Evolutionary conservation across 2,113 vertebrate genomes (phyloP), one percentile per base, ranked within the genome.

Genomic region (Fregata magnificens): DNA sequence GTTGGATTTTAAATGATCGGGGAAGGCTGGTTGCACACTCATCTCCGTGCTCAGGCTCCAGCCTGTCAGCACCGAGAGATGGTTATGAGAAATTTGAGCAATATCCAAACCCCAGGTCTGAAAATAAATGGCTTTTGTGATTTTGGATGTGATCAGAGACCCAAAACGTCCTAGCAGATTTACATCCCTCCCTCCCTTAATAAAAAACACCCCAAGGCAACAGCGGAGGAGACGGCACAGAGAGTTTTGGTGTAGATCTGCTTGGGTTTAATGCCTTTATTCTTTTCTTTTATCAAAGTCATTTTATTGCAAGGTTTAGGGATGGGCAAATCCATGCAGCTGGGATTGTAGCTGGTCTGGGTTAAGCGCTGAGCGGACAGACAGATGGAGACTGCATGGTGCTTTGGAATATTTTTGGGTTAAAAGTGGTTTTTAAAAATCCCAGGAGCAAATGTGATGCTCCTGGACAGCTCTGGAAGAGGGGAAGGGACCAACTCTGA

Each of bases 361-460:
- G 32, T 50, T 53, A 45, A 40, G 44, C 4, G 10, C 62, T 44
- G 74, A 62, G 58, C 3, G 4, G 76, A 20, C 2, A 5, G 72
- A n/a, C 26, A 36, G 40, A 31, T 0, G 7, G 56, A 28, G 8
- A 2, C 9, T 25, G 26, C 31, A 2, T 1, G 28, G n/a, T 59
- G 4, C 13, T 61, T 32, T 16, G 76, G 44, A 59, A 24, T 50
- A 40, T 53, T 72, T 63, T 36, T 7, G 73, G 40, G 22, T 79
- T 86, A 65, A 80, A 92, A 94, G 65, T 1, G 20, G n/a, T 71
- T 70, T 34, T 20, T 47, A 16, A 74, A 69, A 85, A 38, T 56
- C 38, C 40, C 34, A 38, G 63, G 49, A 47, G 29, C 28, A 34
- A 45, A 58, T 16, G 16, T 6, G 34, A 26, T 0, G 2, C 28